phyloP scores from a whole-genome alignment of 2,113 vertebrate genomes.

The Cavia porcellus region DNA sequence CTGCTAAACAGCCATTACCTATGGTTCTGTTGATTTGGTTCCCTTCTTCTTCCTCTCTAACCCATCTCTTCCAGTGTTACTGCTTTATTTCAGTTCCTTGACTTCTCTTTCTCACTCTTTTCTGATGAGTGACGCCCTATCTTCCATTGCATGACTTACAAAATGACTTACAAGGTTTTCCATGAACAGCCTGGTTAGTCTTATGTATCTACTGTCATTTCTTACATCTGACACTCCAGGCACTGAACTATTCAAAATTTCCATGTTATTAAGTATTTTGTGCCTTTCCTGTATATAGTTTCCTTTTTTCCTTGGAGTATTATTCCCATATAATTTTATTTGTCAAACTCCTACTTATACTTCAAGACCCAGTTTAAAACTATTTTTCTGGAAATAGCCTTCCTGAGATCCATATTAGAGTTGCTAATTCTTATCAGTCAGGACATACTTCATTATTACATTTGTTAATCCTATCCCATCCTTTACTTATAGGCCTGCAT shows the following conservation, averaged over 20 bases:
- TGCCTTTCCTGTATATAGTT: neutral
- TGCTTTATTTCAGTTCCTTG: neutral
- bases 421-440: neutral
- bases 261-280: neutral
- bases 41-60: neutral
- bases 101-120: neutral
- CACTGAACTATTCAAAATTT: neutral
- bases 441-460: neutral
- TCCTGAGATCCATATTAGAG: neutral
- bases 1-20: neutral
- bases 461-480: neutral
- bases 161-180: neutral
- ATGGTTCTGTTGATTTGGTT: neutral
- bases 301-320: neutral
- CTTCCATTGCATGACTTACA: too few species aligned
- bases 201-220: neutral
- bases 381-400: neutral
- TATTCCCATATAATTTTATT: constrained; percentile 13
- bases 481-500: neutral
- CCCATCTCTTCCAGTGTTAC: neutral
- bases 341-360: neutral
- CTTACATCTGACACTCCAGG: neutral
- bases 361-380: neutral
- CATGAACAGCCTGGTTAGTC: neutral
- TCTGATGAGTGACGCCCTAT: neutral